Evolutionary conservation across 2,797 vertebrate species (phyloP).

Genomic region (Spondyliosoma cantharus): DNA sequence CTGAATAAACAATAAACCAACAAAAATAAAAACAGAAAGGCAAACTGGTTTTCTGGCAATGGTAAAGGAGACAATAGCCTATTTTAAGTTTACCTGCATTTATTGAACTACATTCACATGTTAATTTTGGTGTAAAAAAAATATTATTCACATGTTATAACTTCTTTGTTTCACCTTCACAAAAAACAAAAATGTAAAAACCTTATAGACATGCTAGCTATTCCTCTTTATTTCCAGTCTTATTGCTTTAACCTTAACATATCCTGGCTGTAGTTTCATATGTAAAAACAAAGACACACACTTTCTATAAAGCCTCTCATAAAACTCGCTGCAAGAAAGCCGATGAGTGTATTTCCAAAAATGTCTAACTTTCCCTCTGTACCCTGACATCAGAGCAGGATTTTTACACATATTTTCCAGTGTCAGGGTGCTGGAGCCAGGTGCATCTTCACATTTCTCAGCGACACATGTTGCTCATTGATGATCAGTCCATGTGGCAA

Average conservation of each 20-base stretch:
- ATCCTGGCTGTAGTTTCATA: not conserved
- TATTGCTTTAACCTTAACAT: not conserved
- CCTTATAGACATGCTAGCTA: not conserved
- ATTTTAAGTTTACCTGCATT: too few relatives aligned
- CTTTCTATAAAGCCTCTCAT: not conserved
- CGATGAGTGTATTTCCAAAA: not conserved
- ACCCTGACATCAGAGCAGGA: conserved; percentile 18
- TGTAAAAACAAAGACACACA: not conserved
- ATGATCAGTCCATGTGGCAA: conserved; percentile 44
- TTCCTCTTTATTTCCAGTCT: not conserved
- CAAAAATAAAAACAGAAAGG: too few relatives aligned
- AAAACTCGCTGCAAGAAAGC: not conserved
- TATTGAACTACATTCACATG: too few relatives aligned
- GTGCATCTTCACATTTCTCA: not conserved
- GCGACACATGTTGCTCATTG: conserved; percentile 25
- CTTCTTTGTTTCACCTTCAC: too few relatives aligned
- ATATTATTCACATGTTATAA: too few relatives aligned
- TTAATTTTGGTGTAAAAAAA: too few relatives aligned
- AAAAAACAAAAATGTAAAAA: too few relatives aligned
- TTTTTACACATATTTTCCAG: conserved; percentile 44
- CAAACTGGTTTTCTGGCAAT: too few relatives aligned
- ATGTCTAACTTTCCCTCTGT: not conserved
- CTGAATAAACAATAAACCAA: too few relatives aligned
- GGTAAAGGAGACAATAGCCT: too few relatives aligned
- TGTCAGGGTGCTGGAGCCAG: not conserved